Evolutionary conservation across 2,113 vertebrate species (phyloP).

Genomic region (Poecile atricapillus): DNA sequence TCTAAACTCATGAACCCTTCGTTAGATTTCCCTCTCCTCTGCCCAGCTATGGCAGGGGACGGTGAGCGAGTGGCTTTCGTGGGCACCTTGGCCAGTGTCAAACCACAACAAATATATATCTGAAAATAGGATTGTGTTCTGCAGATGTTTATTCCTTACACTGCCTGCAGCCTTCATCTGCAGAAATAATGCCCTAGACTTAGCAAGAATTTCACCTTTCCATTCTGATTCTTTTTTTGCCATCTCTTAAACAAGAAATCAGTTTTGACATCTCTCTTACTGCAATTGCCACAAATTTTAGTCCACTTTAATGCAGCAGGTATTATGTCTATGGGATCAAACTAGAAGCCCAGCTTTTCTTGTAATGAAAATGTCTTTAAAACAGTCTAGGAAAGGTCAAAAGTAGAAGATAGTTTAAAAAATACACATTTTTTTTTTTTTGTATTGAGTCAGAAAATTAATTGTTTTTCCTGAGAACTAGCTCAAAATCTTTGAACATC

Average conservation of each 20-base stretch:
- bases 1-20: not conserved
- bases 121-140: not conserved
- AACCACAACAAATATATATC: not conserved
- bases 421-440: not conserved
- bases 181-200: not conserved
- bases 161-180: not conserved
- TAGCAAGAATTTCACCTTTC: not conserved
- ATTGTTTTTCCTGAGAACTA: not conserved
- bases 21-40: not conserved
- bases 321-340: not conserved
- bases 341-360: not conserved
- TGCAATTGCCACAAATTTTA: not conserved
- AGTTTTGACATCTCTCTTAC: not conserved
- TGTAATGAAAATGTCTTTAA: not conserved
- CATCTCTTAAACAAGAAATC: not conserved
- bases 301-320: not conserved
- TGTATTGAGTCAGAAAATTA: not conserved
- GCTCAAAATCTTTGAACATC: not conserved
- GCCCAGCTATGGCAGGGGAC: not conserved
- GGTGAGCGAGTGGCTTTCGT: rapidly evolving
- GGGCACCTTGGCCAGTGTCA: not conserved
- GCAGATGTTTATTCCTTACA: not conserved
- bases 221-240: not conserved
- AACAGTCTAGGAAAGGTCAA: not conserved
- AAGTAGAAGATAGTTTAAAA: not conserved